Evolutionary conservation across 2,888 invertebrate species (phyloP), one percentile per base, ranked within the genome.

Genomic region (Boloria selene): DNA sequence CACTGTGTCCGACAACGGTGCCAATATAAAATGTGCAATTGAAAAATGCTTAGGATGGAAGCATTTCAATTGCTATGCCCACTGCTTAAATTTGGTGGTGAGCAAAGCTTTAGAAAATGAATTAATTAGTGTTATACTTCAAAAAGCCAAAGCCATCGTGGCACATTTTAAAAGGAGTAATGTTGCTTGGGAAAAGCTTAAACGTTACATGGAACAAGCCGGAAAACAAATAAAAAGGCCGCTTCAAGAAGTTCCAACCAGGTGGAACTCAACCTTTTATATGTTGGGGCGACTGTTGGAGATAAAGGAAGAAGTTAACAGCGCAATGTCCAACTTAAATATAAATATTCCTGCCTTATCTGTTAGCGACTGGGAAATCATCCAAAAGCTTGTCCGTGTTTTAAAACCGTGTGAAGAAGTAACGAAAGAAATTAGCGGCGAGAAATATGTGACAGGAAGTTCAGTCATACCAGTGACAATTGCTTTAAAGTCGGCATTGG

Each of bases 1-100:
- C 22, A 62, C 56, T 52, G 47, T 67, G 31, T 61, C 64, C 17
- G 61, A 68, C 47, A 68, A 68, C 44, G 64, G 61, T 7, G 55
- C 64, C 14, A 64, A 64, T 51, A 67, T 67, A 13, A 67, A 44
- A 44, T 44, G 44, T 44, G 44, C 44, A 44, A 44, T 44, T 44
- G 44, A 44, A 44, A 14, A 44, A 44, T 44, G 44, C 44, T 44
- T 44, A 44, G 14, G 44, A 44, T 44, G 22, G 22, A 22, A 22
- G 22, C 22, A 22, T 22, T 22, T 22, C 22, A 22, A 22, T 22
- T 22, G 22, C 22, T 22, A 22, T 22, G 22, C 22, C 22, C 22
- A 22, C 22, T 22, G 22, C 22, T 22, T 44, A 44, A 44, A 44
- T 44, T 44, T 44, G 44, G 44, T 44, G 44, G 44, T 44, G 44